phyloP scores from a whole-genome alignment of 2,797 vertebrate genomes.

The Tokudaia tokunoshimensis region DNA sequence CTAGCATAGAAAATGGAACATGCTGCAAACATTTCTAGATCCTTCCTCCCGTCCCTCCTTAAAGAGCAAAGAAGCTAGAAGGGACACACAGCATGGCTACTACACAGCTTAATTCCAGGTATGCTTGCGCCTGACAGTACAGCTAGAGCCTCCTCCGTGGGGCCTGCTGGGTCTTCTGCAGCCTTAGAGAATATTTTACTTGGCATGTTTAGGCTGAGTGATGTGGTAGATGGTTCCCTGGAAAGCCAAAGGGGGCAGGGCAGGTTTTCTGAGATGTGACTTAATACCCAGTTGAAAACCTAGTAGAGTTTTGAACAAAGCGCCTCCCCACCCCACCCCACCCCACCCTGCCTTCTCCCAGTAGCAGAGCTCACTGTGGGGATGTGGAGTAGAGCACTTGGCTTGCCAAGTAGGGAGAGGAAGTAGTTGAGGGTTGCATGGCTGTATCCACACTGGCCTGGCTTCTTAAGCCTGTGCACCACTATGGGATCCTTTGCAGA shows the following conservation, averaged over 20 bases:
- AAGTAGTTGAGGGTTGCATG: neutral
- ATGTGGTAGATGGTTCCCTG: neutral
- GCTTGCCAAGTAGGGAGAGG: conserved; percentile 2
- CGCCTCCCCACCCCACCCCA: neutral
- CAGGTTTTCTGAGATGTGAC: conserved; percentile 58
- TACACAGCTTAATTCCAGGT: conserved; percentile 33
- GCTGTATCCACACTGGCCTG: conserved; percentile 14
- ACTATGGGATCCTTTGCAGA: conserved; percentile 86
- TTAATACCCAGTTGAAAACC: conserved; percentile 44
- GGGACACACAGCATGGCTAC: neutral
- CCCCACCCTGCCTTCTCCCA: neutral
- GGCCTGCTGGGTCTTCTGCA: neutral
- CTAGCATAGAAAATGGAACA: conserved; percentile 48
- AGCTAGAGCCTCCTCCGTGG: neutral
- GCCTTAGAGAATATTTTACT: conserved; percentile 17
- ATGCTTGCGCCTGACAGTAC: neutral
- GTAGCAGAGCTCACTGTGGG: neutral
- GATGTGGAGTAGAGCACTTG: neutral
- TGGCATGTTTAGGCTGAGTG: conserved; percentile 11
- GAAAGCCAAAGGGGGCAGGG: conserved; percentile 31
- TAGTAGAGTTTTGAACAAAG: conserved; percentile 57
- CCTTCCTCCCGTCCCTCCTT: neutral
- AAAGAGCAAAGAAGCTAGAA: conserved; percentile 20
- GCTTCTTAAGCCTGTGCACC: conserved; percentile 84
- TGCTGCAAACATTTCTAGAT: conserved; percentile 51